Percentiles rank a stretch among this genome's conserved stretches.
Conservation (phyloP, 2,797 vertebrate genomes). For the Harpagifer antarcticus region DNA sequence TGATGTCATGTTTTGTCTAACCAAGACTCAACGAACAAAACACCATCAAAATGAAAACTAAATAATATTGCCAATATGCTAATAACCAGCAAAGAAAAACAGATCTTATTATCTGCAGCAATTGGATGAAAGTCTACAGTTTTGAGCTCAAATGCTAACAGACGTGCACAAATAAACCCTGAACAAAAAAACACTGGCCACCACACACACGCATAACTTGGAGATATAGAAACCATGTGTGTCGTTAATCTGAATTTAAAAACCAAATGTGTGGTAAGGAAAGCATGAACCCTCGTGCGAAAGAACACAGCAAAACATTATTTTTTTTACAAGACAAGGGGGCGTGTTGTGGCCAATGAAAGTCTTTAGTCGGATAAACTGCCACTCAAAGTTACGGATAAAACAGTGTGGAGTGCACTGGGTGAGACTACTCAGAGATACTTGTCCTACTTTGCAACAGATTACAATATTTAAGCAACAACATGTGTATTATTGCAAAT, state of each 20-base stretch:
- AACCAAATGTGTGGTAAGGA: slow-evolving; percentile 51
- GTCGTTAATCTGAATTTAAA: slow-evolving; percentile 54
- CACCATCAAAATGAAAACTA: not conserved
- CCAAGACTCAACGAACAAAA: not conserved
- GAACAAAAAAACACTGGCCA: not conserved
- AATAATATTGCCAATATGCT: not conserved
- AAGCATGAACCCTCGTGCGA: not conserved
- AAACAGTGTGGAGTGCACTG: not conserved
- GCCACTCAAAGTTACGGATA: not conserved
- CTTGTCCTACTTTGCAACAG: not conserved
- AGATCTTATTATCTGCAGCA: not conserved
- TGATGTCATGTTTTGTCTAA: not conserved
- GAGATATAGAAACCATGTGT: slow-evolving; percentile 58
- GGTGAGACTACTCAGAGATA: not conserved
- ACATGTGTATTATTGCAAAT: not conserved
- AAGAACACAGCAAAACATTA: not conserved
- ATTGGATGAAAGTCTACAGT: not conserved
- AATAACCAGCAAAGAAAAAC: not conserved
- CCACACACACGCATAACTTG: slow-evolving; percentile 9
- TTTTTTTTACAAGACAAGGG: not conserved
- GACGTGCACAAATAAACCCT: not conserved
- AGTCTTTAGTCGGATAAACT: slow-evolving; percentile 5
- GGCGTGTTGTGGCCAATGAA: slow-evolving; percentile 1
- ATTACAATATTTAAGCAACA: slow-evolving; percentile 9
- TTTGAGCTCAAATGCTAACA: not conserved